phyloP scores from a whole-genome alignment of 2,888 invertebrate species.

The Synergus japonicus region DNA sequence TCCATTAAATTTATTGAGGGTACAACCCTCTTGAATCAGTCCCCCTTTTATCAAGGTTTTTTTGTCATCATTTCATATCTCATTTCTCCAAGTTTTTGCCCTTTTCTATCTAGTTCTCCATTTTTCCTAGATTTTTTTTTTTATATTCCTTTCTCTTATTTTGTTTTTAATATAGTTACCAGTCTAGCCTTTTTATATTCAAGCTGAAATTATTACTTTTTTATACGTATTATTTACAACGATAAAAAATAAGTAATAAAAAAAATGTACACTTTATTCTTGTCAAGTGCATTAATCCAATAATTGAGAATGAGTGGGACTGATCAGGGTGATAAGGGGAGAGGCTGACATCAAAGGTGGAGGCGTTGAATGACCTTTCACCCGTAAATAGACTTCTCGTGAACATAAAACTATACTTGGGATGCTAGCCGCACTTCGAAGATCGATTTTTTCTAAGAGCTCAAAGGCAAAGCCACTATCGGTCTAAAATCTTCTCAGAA shows the following conservation, averaged over 20 bases:
- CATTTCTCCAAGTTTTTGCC: not conserved
- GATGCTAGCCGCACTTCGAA: conserved; percentile 9
- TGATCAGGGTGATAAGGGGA: conserved; percentile 4
- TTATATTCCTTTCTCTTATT: not conserved
- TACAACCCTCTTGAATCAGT: conserved; percentile 32
- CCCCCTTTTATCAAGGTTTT: conserved; percentile 21
- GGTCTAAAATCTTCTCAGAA: too few relatives aligned
- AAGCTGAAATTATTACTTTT: not conserved
- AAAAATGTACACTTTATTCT: not conserved
- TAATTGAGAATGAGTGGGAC: conserved; percentile 25
- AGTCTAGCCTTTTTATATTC: not conserved
- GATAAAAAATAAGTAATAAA: not conserved
- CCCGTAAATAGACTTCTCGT: conserved; percentile 15
- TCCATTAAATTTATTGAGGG: conserved; percentile 14
- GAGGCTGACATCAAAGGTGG: conserved; percentile 12
- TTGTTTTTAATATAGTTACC: not conserved
- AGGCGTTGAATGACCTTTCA: conserved; percentile 34
- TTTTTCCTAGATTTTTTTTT: not conserved
- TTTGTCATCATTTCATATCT: conserved; percentile 16
- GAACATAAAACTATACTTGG: not conserved
- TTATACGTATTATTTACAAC: too few relatives aligned
- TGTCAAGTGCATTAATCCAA: conserved; percentile 21
- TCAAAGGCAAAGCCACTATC: not conserved
- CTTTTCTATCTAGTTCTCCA: too few relatives aligned
- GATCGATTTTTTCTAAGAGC: conserved; percentile 7